phyloP scores from a whole-genome alignment of 2,113 vertebrate species.

The Lophura nycthemera region DNA sequence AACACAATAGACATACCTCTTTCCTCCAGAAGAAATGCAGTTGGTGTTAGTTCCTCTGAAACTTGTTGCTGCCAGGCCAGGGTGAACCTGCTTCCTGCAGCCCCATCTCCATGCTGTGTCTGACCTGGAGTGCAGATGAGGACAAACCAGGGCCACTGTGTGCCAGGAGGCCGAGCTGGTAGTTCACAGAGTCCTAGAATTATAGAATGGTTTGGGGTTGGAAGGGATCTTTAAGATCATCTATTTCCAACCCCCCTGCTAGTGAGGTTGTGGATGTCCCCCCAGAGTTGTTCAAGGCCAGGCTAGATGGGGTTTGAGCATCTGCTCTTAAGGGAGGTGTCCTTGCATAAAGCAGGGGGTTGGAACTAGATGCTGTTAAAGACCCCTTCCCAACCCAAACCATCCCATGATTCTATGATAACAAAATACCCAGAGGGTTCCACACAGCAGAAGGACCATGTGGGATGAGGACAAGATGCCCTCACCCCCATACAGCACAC shows the following conservation, averaged over 20 bases:
- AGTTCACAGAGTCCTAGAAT: too few relatives aligned
- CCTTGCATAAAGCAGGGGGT: too few relatives aligned
- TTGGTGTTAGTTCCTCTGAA: neutral
- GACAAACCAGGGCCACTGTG: neutral
- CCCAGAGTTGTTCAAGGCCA: too few relatives aligned
- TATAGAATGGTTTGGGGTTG: too few relatives aligned
- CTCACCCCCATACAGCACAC: rapidly evolving
- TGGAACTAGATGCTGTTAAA: too few relatives aligned
- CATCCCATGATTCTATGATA: too few relatives aligned
- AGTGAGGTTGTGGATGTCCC: too few relatives aligned
- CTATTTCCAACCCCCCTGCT: too few relatives aligned
- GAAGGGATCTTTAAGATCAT: too few relatives aligned
- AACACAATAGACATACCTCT: neutral
- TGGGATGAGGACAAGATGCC: neutral
- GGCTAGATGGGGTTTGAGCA: too few relatives aligned
- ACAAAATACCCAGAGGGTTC: neutral
- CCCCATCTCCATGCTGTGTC: neutral
- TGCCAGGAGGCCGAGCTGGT: neutral
- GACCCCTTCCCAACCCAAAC: too few relatives aligned
- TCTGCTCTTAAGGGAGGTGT: too few relatives aligned
- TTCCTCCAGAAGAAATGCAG: neutral
- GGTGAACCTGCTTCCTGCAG: neutral
- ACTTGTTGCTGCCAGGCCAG: neutral
- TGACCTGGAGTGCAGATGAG: rapidly evolving
- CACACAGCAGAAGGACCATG: rapidly evolving